A percentile compares a stretch with the other conserved stretches of the same genome.
phyloP scores from a whole-genome alignment of 2,797 vertebrate species.

The Sebastes flavidus region DNA sequence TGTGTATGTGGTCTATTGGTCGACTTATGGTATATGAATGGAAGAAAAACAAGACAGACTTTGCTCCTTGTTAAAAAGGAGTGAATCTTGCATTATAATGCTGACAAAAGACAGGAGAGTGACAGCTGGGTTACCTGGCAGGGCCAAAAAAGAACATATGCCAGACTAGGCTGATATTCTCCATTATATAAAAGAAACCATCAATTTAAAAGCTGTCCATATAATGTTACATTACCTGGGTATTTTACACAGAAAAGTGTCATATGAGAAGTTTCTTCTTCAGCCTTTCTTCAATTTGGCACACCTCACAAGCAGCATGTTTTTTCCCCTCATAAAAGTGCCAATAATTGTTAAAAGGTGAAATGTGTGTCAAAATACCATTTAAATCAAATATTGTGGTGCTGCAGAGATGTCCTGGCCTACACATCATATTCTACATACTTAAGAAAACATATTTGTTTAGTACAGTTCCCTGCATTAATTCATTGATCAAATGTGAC shows the following conservation, averaged over 20 bases:
- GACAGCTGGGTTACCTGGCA: slow-evolving; percentile 39
- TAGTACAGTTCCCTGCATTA: too few species aligned
- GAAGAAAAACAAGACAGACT: background rate
- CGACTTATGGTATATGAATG: background rate
- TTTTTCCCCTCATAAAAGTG: too few species aligned
- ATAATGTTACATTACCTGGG: background rate
- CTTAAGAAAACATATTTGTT: too few species aligned
- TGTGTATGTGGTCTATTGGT: too few species aligned
- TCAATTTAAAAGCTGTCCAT: background rate
- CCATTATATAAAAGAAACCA: background rate
- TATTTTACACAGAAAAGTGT: accelerated
- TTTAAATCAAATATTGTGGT: too few species aligned
- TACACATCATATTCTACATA: too few species aligned
- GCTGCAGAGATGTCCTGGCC: too few species aligned
- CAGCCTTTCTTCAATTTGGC: background rate
- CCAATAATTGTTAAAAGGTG: too few species aligned
- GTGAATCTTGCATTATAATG: background rate
- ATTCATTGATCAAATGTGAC: too few species aligned
- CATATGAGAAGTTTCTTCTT: background rate
- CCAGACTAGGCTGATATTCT: background rate
- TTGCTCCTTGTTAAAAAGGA: background rate
- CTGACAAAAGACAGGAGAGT: background rate
- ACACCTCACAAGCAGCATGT: background rate
- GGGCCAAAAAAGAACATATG: slow-evolving; percentile 2
- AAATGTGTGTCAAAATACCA: too few species aligned